Conservation (phyloP, 1,140 invertebrate species). For the Calycopis cecrops region DNA sequence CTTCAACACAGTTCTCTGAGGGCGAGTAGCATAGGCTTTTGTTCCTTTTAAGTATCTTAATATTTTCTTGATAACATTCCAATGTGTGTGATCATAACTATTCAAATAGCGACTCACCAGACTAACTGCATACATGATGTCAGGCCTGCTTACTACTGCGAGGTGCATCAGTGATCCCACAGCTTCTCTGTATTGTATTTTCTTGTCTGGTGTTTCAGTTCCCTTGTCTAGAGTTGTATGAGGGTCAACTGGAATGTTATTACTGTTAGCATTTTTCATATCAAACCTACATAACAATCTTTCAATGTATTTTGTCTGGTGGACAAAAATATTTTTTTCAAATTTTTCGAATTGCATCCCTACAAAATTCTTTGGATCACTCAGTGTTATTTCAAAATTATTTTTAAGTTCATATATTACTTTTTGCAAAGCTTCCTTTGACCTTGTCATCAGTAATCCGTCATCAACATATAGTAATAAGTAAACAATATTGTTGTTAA, state of each 20-base stretch:
- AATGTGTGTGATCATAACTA: too few relatives aligned
- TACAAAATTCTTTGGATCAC: too few relatives aligned
- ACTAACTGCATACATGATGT: too few relatives aligned
- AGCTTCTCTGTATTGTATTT: conserved; percentile 6
- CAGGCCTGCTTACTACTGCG: not conserved
- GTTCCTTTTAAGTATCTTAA: too few relatives aligned
- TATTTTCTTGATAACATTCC: too few relatives aligned
- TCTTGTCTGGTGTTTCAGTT: not conserved
- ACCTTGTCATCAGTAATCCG: conserved; percentile 11
- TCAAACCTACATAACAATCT: not conserved
- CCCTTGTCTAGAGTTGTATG: not conserved
- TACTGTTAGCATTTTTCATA: not conserved
- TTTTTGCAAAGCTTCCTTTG: conserved; percentile 2
- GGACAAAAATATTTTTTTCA: not conserved
- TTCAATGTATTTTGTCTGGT: conserved; percentile 2
- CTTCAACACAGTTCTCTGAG: too few relatives aligned
- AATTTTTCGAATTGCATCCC: too few relatives aligned
- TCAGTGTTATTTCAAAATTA: too few relatives aligned
- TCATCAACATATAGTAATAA: conserved; percentile 23
- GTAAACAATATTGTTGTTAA: conserved; percentile 26
- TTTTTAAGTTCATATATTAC: conserved; percentile 12
- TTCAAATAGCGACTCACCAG: too few relatives aligned
- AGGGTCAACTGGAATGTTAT: not conserved
- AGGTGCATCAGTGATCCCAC: conserved; percentile 2
- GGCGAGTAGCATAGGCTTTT: too few relatives aligned